phyloP scores from a whole-genome alignment of 2,888 invertebrate species.

The Oscheius onirici region DNA sequence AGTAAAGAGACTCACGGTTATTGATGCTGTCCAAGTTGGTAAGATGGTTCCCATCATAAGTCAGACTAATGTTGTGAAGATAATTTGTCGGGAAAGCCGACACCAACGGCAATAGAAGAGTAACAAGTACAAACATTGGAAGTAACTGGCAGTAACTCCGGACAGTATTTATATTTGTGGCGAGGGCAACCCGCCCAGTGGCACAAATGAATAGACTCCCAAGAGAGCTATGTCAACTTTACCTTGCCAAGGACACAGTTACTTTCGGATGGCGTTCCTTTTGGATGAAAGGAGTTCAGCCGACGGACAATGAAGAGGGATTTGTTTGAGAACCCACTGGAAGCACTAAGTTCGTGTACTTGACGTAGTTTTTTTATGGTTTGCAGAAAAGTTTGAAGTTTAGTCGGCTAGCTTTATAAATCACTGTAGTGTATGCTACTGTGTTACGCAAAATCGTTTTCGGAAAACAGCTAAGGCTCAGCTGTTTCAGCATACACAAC shows the following conservation, averaged over 20 bases:
- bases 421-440: no score
- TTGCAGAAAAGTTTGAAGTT: no score
- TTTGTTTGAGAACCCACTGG: neutral
- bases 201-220: neutral
- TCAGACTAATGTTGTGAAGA: slow-evolving; percentile 12
- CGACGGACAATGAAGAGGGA: neutral
- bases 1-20: slow-evolving; percentile 2
- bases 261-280: neutral
- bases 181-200: slow-evolving; percentile 9
- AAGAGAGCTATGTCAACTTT: slow-evolving; percentile 19
- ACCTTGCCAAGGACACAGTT: neutral
- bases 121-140: slow-evolving; percentile 9
- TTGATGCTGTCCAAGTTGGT: slow-evolving; percentile 13
- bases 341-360: neutral
- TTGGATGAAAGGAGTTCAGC: neutral
- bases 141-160: neutral
- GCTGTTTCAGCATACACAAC: no score
- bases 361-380: no score
- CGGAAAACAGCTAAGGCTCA: no score
- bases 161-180: slow-evolving; percentile 11
- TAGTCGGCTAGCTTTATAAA: no score
- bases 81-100: slow-evolving; percentile 6
- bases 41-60: neutral
- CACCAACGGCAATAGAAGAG: neutral
- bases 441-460: no score